These are phyloP conservation scores for Tenodera sinensis DNA, from an alignment of 2,888 invertebrate species.

Conservation along the genomic window DNA sequence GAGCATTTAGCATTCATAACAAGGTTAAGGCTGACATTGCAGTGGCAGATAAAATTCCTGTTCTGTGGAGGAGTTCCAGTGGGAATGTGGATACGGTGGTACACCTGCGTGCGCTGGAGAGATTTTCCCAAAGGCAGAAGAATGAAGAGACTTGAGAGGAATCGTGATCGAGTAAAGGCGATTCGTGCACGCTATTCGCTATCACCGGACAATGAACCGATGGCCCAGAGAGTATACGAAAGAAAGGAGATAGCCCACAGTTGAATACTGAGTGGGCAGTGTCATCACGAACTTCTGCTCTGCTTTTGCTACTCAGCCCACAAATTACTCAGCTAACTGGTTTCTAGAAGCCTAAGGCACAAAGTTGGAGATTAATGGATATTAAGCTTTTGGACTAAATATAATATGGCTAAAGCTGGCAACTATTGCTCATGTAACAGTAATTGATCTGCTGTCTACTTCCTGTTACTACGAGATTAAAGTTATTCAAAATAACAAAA, in stretches of 20 bases:
- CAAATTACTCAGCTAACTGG: not conserved
- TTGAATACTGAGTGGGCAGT: not conserved
- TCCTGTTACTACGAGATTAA: no score
- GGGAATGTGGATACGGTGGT: not conserved
- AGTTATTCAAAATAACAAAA: no score
- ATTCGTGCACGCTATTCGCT: not conserved
- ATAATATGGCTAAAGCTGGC: no score
- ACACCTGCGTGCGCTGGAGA: not conserved
- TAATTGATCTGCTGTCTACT: no score
- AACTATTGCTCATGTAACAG: no score
- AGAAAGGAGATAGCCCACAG: not conserved
- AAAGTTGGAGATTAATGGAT: no score
- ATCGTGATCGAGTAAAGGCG: not conserved
- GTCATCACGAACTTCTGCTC: not conserved
- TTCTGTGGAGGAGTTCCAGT: no score
- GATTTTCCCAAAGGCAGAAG: not conserved
- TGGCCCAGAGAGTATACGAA: not conserved
- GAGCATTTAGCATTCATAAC: no score
- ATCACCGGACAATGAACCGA: not conserved
- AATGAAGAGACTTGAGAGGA: not conserved
- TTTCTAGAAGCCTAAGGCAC: no score
- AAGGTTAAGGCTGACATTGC: no score
- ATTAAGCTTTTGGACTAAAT: no score
- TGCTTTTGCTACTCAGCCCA: not conserved
- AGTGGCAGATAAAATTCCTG: no score